Base-by-base conservation (phyloP, 1,140 invertebrate genomes). In the Halictus rubicundus region DNA sequence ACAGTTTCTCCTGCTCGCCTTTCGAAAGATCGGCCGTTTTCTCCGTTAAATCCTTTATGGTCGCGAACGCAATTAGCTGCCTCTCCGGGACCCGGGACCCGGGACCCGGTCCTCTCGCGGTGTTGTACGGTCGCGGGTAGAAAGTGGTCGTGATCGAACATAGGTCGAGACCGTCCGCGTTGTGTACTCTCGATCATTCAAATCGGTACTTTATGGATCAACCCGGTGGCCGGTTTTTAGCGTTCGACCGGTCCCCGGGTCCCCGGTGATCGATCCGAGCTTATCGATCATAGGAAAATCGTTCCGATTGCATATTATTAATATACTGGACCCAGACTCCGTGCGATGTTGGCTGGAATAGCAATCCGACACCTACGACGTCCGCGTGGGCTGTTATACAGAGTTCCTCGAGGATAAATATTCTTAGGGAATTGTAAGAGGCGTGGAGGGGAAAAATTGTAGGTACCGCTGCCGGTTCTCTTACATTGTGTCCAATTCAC, bases 11-110 rank as follows among this genome's bases (percentile, higher is more conserved):
- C 49, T 32, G 23, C 21, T 46, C 52, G 21, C 69, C 71, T 83
- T 80, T 75, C 78, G 68, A 71, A 76, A 71, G 78, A 83, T 83
- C 68, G 52, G 27, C 70, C 49, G 60, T 82, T 81, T 73, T 59
- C 64, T 46, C 32, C 57, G 54, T 49, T 65, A 59, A 63, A 76
- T 71, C 64, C 57, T 77, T 83, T 77, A 76, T 46, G 37, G 64
- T 64, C 64, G 57, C 19, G 54, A 54, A 52, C n/a, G 72, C 78
- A 83, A 77, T 81, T 83, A 81, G 68, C 21, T 27, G 79, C 61
- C 60, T 68, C 68, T 81, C 46, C 61, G n/a, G 39, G 54, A 54
- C 19, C 27, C 52, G 49, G 23, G n/a, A n/a, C n/a, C 46, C 61
- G n/a, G 39, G 54, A 54, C 19, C 27, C 52, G 49, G 23, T 66